Evolutionary conservation across 2,113 vertebrate species (phyloP).

Genomic region (Tachuris rubrigastra): DNA sequence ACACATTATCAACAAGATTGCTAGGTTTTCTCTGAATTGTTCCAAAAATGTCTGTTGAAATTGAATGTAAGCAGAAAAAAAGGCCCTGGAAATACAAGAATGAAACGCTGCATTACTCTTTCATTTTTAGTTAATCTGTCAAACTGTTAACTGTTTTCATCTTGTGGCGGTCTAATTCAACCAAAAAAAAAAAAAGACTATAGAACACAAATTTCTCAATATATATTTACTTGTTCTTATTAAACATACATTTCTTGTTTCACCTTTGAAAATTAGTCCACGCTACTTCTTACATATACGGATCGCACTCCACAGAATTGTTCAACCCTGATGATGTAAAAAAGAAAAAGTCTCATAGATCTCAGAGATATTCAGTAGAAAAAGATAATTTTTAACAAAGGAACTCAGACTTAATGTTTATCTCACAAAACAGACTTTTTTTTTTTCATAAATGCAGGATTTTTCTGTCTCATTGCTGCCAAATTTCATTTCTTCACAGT

Average conservation of each 20-base stretch:
- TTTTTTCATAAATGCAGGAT: background rate
- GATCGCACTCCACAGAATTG: rapidly evolving
- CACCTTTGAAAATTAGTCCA: background rate
- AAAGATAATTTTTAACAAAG: background rate
- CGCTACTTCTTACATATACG: background rate
- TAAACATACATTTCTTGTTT: background rate
- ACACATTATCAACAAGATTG: background rate
- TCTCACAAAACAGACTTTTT: background rate
- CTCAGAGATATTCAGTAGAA: background rate
- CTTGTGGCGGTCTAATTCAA: background rate
- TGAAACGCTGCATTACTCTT: background rate
- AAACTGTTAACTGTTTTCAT: background rate
- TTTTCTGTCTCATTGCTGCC: background rate
- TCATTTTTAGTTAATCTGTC: background rate
- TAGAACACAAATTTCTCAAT: background rate
- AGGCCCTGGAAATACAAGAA: background rate
- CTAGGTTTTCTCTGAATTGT: background rate
- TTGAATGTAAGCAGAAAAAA: background rate
- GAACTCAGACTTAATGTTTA: background rate
- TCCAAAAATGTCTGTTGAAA: background rate
- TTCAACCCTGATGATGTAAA: background rate
- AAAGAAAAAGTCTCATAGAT: background rate
- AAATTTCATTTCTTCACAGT: background rate
- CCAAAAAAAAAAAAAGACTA: background rate
- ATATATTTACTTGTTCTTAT: background rate